A percentile compares a stretch with the other conserved stretches of the same genome.
Evolutionary conservation across 2,113 vertebrate genomes (phyloP).

Genomic region (Regulus satrapa): DNA sequence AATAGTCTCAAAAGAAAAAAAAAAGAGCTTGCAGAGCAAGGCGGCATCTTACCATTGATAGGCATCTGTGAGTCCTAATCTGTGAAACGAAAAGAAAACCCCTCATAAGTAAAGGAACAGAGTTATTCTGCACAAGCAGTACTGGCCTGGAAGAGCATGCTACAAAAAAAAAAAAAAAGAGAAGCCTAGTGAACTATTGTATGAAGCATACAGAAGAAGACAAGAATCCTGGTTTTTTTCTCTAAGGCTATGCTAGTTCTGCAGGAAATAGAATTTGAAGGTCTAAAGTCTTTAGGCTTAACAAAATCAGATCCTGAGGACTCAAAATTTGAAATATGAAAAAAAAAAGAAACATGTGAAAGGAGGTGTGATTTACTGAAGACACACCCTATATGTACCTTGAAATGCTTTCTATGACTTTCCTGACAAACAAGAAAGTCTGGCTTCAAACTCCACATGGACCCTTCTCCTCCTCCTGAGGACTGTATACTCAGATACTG

Average conservation of each 20-base stretch:
- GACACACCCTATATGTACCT: background rate
- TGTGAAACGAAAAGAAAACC: slow-evolving; percentile 66
- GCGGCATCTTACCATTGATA: slow-evolving; percentile 86
- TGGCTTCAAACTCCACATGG: background rate
- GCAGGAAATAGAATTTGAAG: background rate
- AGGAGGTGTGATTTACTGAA: background rate
- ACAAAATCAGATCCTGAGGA: background rate
- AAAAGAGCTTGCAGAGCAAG: background rate
- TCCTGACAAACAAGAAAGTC: background rate
- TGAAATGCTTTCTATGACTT: background rate
- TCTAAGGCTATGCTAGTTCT: background rate
- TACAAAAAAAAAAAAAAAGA: background rate
- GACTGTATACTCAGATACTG: background rate
- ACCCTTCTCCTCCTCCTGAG: background rate
- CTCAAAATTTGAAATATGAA: too few relatives aligned
- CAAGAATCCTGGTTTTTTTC: background rate
- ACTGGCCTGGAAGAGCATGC: background rate
- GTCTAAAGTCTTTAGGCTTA: background rate
- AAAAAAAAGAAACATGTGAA: background rate
- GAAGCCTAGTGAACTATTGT: background rate
- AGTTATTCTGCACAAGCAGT: background rate
- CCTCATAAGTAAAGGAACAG: background rate
- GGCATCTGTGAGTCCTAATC: slow-evolving; percentile 78
- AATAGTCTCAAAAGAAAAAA: background rate
- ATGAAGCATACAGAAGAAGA: background rate